Conservation (phyloP, 2,888 invertebrate genomes). For the Rotaria macrura region DNA sequence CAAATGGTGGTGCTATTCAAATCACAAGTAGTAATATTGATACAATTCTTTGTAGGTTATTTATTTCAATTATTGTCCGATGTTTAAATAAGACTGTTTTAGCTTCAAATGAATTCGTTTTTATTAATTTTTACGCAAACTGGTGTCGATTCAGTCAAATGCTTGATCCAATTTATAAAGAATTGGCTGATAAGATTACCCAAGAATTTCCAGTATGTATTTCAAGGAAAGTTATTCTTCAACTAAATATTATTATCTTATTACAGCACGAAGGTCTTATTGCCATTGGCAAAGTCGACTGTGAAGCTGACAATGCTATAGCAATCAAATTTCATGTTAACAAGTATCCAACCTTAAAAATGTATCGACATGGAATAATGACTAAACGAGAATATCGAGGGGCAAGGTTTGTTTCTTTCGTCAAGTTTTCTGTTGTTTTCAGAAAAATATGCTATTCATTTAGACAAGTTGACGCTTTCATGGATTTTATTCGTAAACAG, state of each 20-base stretch:
- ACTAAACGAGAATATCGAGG: constrained; percentile 60
- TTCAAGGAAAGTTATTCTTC: background rate
- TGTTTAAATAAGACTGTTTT: constrained; percentile 37
- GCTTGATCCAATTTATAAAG: constrained; percentile 87
- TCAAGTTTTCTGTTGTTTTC: too few species aligned
- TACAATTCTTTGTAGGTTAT: background rate
- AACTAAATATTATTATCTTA: background rate
- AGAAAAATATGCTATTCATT: too few species aligned
- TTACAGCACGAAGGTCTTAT: constrained; percentile 62
- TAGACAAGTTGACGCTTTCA: constrained; percentile 53
- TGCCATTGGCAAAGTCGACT: constrained; percentile 89
- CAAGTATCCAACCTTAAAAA: constrained; percentile 93
- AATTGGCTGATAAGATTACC: constrained; percentile 73
- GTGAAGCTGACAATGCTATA: constrained; percentile 67
- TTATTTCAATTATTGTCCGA: too few species aligned
- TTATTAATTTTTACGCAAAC: constrained; percentile 97
- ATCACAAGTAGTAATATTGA: constrained; percentile 1
- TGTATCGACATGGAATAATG: constrained; percentile 60
- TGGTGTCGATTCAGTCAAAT: constrained; percentile 93
- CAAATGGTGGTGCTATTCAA: background rate
- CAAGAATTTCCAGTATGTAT: constrained; percentile 59
- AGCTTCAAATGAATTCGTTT: constrained; percentile 89
- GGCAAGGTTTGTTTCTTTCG: constrained; percentile 28
- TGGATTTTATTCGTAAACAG: background rate
- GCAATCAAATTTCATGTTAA: constrained; percentile 22